phyloP scores from a whole-genome alignment of 1,140 invertebrate species.

The Bombus pyrosoma region DNA sequence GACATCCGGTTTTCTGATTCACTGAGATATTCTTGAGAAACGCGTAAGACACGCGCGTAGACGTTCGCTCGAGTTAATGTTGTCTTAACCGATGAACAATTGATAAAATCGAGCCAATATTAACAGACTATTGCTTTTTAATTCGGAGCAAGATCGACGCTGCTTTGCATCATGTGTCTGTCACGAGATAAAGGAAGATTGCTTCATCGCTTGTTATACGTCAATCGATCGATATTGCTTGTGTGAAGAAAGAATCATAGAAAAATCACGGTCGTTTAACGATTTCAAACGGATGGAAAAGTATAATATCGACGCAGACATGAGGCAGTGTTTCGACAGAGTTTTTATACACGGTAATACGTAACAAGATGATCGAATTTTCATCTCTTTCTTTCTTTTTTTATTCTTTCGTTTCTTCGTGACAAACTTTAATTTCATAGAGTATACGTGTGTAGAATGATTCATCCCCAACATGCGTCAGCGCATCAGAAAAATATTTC shows the following conservation, averaged over 20 bases:
- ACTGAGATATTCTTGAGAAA: constrained; percentile 67
- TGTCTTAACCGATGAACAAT: neutral
- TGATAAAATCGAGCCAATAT: neutral
- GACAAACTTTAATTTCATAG: constrained; percentile 10
- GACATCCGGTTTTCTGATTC: constrained; percentile 72
- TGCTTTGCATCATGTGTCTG: neutral
- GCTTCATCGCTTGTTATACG: neutral
- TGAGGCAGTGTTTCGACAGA: constrained; percentile 55
- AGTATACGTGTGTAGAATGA: neutral
- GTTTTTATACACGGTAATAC: constrained; percentile 62
- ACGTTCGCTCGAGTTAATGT: constrained; percentile 15
- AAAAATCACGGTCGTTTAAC: neutral
- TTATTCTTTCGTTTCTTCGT: neutral
- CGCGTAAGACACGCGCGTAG: constrained; percentile 20
- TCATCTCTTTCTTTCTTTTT: too few species aligned
- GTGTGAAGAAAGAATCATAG: neutral
- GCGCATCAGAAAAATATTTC: constrained; percentile 14
- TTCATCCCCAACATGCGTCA: constrained; percentile 39
- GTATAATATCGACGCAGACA: constrained; percentile 30
- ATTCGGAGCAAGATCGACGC: neutral
- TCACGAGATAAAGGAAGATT: constrained; percentile 26
- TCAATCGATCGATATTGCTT: neutral
- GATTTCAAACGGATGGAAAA: constrained; percentile 14
- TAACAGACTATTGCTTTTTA: neutral
- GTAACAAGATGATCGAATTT: neutral